Evolutionary conservation across 2,888 invertebrate species (phyloP).

Genomic region (Thumatha senex): DNA sequence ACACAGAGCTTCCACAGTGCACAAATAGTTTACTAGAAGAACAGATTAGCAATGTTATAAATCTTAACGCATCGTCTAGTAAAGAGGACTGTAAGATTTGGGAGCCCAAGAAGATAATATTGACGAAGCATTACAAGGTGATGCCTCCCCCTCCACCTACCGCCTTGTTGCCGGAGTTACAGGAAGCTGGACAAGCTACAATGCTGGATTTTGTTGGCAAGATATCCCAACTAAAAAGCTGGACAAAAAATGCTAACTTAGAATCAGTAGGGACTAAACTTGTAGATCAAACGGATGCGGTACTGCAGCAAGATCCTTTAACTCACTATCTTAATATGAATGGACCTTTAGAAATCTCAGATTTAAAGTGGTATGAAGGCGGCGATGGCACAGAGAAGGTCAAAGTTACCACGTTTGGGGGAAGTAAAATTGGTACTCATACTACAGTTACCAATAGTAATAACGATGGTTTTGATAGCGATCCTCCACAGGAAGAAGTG

Average conservation of each 20-base stretch:
- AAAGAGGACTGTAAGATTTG: conserved; percentile 73
- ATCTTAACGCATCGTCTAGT: conserved; percentile 75
- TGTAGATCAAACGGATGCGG: conserved; percentile 71
- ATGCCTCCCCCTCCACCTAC: conserved; percentile 65
- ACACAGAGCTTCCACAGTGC: conserved; percentile 80
- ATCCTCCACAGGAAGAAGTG: conserved; percentile 69
- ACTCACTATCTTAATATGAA: conserved; percentile 73
- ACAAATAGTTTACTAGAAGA: conserved; percentile 70
- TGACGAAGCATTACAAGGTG: conserved; percentile 69
- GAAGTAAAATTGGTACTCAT: conserved; percentile 66
- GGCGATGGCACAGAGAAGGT: conserved; percentile 69
- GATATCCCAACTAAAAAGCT: conserved; percentile 71
- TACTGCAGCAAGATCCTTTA: conserved; percentile 62
- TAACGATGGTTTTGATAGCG: conserved; percentile 79
- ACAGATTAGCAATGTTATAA: conserved; percentile 81
- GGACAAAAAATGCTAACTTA: conserved; percentile 65
- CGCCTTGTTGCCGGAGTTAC: conserved; percentile 63
- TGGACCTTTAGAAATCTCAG: conserved; percentile 75
- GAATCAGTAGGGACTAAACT: conserved; percentile 73
- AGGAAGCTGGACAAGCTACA: conserved; percentile 64
- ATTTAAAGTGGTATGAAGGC: conserved; percentile 75
- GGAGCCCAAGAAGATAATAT: conserved; percentile 71
- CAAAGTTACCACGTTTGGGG: conserved; percentile 62
- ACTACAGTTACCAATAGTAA: conserved; percentile 65
- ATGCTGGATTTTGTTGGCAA: conserved; percentile 74